A percentile compares a stretch with the other conserved stretches of the same genome.
Evolutionary conservation across 2,888 invertebrate genomes (phyloP).

Genomic region (Sarcophaga caerulescens): DNA sequence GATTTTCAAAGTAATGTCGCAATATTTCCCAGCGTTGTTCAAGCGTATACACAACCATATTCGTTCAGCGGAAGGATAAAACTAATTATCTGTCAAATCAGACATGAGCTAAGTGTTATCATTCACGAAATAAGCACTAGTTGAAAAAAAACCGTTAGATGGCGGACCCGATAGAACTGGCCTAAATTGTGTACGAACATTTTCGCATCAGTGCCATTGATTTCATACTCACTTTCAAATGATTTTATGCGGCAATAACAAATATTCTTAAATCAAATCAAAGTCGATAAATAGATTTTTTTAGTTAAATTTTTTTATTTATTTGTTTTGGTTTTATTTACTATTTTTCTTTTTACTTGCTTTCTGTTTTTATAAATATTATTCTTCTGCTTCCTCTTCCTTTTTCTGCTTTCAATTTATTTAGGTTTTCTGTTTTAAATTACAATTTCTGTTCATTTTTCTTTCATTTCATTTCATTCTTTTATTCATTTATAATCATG

Average conservation of each 20-base stretch:
- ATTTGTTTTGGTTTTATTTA: constrained; percentile 8
- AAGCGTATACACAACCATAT: no score
- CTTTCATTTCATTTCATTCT: constrained; percentile 12
- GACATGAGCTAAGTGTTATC: no score
- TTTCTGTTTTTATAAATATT: constrained; percentile 46
- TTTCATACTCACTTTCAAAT: not conserved
- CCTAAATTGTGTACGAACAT: no score
- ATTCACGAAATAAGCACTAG: no score
- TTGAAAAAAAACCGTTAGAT: no score
- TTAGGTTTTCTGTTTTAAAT: constrained; percentile 39
- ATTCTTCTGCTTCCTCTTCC: no score
- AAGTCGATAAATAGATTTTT: not conserved
- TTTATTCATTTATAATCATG: constrained; percentile 19
- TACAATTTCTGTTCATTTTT: constrained; percentile 22
- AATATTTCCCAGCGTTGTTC: no score
- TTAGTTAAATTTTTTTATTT: not conserved
- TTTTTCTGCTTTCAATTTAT: constrained; percentile 28
- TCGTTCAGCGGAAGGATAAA: no score
- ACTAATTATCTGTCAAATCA: no score
- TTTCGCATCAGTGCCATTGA: not conserved
- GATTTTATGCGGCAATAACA: not conserved
- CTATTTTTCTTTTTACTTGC: constrained; percentile 9
- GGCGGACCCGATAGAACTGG: no score
- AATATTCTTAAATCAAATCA: no score
- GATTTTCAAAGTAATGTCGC: no score